Conservation (phyloP, 2,888 invertebrate species). For the Scaptomyza flava region DNA sequence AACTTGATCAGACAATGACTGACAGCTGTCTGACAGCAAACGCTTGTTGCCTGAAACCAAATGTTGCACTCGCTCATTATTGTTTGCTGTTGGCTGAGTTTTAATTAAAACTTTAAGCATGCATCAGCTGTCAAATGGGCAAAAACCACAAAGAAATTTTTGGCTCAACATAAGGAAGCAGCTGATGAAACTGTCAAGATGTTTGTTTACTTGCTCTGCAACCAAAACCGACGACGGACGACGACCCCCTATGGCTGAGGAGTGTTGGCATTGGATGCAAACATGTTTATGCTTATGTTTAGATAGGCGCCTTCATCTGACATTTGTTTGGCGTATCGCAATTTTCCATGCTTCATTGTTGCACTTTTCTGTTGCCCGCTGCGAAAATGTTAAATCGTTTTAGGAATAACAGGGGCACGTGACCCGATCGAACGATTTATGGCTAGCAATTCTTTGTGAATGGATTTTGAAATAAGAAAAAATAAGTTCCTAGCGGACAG, state of each 20-base stretch:
- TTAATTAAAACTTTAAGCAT: slow-evolving; percentile 58
- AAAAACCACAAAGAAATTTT: slow-evolving; percentile 29
- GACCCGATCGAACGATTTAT: slow-evolving; percentile 52
- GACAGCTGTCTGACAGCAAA: slow-evolving; percentile 50
- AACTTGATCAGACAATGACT: slow-evolving; percentile 47
- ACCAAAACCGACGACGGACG: background rate
- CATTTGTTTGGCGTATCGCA: slow-evolving; percentile 44
- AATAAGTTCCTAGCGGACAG: too few relatives aligned
- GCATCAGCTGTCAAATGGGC: slow-evolving; percentile 36
- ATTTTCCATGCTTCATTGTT: slow-evolving; percentile 52
- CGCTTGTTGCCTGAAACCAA: slow-evolving; percentile 34
- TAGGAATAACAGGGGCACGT: slow-evolving; percentile 20
- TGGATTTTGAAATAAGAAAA: background rate
- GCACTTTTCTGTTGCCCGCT: slow-evolving; percentile 48
- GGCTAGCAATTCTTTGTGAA: slow-evolving; percentile 21
- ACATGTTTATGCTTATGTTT: slow-evolving; percentile 33
- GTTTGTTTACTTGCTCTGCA: slow-evolving; percentile 15
- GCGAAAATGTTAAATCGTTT: slow-evolving; percentile 37
- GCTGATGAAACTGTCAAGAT: slow-evolving; percentile 47
- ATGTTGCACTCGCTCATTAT: slow-evolving; percentile 47
- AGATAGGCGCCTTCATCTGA: slow-evolving; percentile 33
- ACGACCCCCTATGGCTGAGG: slow-evolving; percentile 32
- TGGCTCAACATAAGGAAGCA: slow-evolving; percentile 30
- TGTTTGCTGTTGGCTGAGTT: slow-evolving; percentile 21
- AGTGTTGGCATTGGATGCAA: slow-evolving; percentile 1